phyloP scores from a whole-genome alignment of 1,140 invertebrate genomes.

The Magallana ariakensis region DNA sequence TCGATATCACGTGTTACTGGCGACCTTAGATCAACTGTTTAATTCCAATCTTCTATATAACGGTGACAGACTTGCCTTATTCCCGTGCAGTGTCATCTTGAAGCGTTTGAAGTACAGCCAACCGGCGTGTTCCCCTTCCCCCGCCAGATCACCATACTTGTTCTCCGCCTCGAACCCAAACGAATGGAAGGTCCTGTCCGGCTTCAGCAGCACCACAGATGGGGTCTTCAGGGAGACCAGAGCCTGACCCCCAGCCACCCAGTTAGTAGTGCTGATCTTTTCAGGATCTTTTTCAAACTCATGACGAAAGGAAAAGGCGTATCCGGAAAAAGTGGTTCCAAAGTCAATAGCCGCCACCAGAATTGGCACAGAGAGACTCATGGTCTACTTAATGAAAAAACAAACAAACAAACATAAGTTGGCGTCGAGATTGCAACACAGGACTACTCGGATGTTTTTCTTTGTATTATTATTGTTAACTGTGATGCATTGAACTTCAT shows the following conservation, averaged over 20 bases:
- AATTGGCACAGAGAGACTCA: conserved; percentile 13
- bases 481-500: too few relatives aligned
- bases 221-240: conserved; percentile 83
- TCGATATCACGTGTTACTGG: too few relatives aligned
- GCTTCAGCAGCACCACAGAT: conserved; percentile 81
- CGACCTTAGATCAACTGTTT: too few relatives aligned
- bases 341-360: conserved; percentile 83
- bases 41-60: too few relatives aligned
- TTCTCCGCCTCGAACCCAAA: conserved; percentile 83
- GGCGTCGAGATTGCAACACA: too few relatives aligned
- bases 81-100: conserved; percentile 83
- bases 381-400: neutral
- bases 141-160: conserved; percentile 81
- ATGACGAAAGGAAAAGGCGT: conserved; percentile 82
- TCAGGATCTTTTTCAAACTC: conserved; percentile 78
- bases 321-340: conserved; percentile 83
- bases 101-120: conserved; percentile 84
- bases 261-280: conserved; percentile 83
- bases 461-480: too few relatives aligned
- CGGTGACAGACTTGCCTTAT: conserved; percentile 74
- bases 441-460: too few relatives aligned
- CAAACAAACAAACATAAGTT: too few relatives aligned
- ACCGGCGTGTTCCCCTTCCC: conserved; percentile 79
- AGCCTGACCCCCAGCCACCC: conserved; percentile 83
- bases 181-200: conserved; percentile 82